These are phyloP conservation scores for Noctuana brunneofusca DNA, from an alignment of 2,888 invertebrate genomes.

Conservation along the genomic window DNA sequence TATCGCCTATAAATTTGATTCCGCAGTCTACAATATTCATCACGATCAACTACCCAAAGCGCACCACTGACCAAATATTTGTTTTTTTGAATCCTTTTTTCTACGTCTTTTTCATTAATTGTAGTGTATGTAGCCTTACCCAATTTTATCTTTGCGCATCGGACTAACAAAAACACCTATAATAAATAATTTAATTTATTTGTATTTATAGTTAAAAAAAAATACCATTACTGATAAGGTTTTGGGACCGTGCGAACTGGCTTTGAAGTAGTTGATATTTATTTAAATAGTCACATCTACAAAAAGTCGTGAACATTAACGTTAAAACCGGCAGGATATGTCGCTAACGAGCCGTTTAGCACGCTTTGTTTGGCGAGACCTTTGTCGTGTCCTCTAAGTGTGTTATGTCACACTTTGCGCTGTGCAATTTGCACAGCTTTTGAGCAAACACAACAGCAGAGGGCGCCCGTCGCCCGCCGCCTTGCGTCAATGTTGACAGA, in stretches of 20 bases:
- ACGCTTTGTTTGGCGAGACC: constrained; percentile 16
- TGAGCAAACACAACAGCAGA: constrained; percentile 40
- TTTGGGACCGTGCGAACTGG: no score
- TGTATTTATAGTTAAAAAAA: no score
- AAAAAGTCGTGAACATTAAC: neutral
- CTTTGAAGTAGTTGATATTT: no score
- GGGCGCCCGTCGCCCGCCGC: constrained; percentile 35
- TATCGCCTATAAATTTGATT: constrained; percentile 2
- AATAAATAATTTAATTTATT: no score
- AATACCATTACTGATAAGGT: no score
- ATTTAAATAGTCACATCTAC: neutral
- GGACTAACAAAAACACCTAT: no score
- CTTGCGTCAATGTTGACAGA: constrained; percentile 48
- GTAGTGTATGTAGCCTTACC: no score
- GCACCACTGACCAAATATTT: neutral
- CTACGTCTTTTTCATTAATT: no score
- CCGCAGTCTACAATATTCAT: neutral
- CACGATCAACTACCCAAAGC: neutral
- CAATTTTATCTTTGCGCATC: no score
- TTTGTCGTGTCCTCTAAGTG: constrained; percentile 25
- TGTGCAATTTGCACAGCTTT: constrained; percentile 33
- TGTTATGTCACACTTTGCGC: constrained; percentile 28
- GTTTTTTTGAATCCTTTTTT: no score
- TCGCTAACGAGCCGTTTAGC: constrained; percentile 24
- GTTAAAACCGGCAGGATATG: constrained; percentile 1